Evolutionary conservation across 2,888 invertebrate genomes (phyloP), one percentile per base, ranked within the genome.

Genomic region (Trachelus stipa): DNA sequence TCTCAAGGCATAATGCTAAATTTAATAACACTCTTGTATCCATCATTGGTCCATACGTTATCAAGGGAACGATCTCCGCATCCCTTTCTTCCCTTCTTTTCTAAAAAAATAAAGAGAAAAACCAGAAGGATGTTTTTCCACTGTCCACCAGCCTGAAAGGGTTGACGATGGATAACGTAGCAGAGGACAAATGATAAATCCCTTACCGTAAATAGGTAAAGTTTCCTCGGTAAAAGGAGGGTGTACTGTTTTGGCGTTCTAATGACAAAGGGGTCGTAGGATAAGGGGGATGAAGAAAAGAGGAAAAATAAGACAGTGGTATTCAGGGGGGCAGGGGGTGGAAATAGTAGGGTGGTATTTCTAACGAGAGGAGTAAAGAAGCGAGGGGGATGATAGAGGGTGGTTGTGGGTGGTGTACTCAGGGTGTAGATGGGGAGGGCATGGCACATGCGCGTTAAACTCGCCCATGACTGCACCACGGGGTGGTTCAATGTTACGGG

Each of bases 401-500:
- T 56, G 79, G 76, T 79, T 80, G 79, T 74, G 79, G 78, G 76
- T 77, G 76, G 77, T 73, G 74, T 79, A 77, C 78, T 80, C 78
- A 76, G 78, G 77, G 73, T 56, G 40, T 23, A 56, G 40, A 23
- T 73, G 33, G 75, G 34, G 78, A 78, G 78, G 82, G 76, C 78
- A 74, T 78, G 78, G 80, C 89, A 90, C 91, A 88, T 81, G 90
- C 91, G 91, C 85, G 73, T 76, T 78, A 76, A 77, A 74, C 86
- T 87, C 91, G 91, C 88, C 90, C 91, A 88, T 91, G 91, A 91
- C 91, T 91, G 91, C 91, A 90, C 86, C 88, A 84, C 89, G 87
- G 91, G 90, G 89, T 89, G 91, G 91, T 91, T 91, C 91, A 91
- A 91, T 91, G 91, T 91, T 91, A 91, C 90, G 87, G 87, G 89